A percentile compares a stretch with the other conserved stretches of the same genome.
Conservation (phyloP, 2,797 vertebrate species). For the Channallabes apus region DNA sequence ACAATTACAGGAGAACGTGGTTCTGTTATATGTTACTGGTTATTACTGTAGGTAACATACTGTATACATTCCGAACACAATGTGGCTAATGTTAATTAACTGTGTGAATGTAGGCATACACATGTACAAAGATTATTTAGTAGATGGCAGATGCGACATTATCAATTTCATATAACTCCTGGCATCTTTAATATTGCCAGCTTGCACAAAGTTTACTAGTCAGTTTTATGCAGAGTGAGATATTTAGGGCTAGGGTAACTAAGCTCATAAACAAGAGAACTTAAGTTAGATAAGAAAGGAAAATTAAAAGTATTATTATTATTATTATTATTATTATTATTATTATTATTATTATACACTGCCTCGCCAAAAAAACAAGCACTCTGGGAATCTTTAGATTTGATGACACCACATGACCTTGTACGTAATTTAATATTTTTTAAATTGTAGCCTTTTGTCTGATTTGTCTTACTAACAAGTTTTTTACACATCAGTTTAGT, state of each 20-base stretch:
- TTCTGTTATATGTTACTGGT: neutral
- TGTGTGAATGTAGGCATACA: neutral
- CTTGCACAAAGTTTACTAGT: neutral
- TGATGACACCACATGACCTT: too few species aligned
- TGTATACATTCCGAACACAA: too few species aligned
- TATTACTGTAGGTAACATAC: too few species aligned
- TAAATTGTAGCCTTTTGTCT: too few species aligned
- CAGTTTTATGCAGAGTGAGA: neutral
- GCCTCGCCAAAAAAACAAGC: too few species aligned
- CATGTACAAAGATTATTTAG: neutral
- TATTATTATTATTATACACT: too few species aligned
- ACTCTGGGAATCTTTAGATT: too few species aligned
- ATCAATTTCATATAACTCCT: neutral
- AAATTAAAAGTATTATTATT: too few species aligned
- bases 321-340: too few species aligned
- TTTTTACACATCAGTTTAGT: too few species aligned
- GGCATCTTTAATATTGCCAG: neutral
- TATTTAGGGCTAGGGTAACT: neutral
- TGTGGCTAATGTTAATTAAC: neutral
- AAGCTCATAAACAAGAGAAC: neutral
- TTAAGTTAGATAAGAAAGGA: neutral
- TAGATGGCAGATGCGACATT: neutral
- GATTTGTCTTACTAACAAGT: too few species aligned
- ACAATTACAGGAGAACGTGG: neutral
- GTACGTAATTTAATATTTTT: too few species aligned